Evolutionary conservation across 2,888 invertebrate species (phyloP), one percentile per base, ranked within the genome.

Genomic region (Oligia strigilis): DNA sequence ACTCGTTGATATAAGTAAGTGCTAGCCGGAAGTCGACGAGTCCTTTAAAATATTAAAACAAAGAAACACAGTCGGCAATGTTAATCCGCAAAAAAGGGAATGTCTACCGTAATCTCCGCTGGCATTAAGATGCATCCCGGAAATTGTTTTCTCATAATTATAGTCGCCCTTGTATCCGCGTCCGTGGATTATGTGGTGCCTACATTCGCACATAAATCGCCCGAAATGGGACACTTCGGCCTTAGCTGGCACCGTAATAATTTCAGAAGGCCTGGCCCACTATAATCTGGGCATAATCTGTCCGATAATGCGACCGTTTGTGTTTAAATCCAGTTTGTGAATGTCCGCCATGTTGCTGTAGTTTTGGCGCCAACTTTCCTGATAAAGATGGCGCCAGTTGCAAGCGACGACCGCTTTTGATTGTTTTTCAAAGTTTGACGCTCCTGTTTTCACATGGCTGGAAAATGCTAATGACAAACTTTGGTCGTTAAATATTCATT

Each of bases 131-230:
- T 95, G 96, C 95, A 95, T 93, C 93, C 93, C 93, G 94, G 94
- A 96, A 97, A 97, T 97, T 97, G 97, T 97, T 97, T 97, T 96
- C 97, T 97, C 97, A 97, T 97, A 96, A 97, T 97, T 97, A 96
- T 95, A 93, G 92, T 93, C 93, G 92, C 92, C 92, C 93, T 88
- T 89, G 92, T 89, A 93, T 92, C 91, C 92, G 93, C 92, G 92
- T 90, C 90, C 93, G 91, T 89, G 96, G 96, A 95, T 96, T 96
- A 96, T 90, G 92, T 92, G 93, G 93, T 93, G 94, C 85, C 94
- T 95, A 96, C 95, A 95, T 96, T 97, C 95, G 95, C 95, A 95
- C 96, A 96, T 97, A 97, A 97, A 97, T 97, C 95, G 92, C 86
- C 77, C 92, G 92, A 95, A 97, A 97, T 97, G 97, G 97, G 97